Evolutionary conservation across 2,797 vertebrate species (phyloP).

Genomic region (Ibycter americanus): DNA sequence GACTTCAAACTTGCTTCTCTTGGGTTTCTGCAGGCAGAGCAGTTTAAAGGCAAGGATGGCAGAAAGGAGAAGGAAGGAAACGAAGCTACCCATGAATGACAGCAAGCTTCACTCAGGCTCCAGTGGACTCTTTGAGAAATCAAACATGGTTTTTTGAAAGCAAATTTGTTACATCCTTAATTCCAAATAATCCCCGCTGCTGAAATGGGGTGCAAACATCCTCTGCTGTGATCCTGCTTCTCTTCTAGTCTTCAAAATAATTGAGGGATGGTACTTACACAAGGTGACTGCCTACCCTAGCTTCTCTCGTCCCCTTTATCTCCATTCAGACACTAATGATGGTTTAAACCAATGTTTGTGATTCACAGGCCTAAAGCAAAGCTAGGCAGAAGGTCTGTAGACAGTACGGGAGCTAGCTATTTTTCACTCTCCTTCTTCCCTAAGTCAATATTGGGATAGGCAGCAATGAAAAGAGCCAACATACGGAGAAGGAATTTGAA

Average conservation of each 20-base stretch:
- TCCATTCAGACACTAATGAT: slow-evolving; percentile 30
- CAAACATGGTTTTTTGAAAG: background rate
- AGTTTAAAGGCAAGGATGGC: background rate
- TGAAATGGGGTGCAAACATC: background rate
- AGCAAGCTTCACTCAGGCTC: background rate
- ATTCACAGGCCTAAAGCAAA: slow-evolving; percentile 34
- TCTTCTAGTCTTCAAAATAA: background rate
- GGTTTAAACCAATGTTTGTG: slow-evolving; percentile 32
- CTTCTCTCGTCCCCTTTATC: background rate
- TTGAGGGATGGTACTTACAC: background rate
- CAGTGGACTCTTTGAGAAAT: background rate
- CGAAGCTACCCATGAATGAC: background rate
- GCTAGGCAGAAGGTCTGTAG: slow-evolving; percentile 10
- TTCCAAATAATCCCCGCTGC: background rate
- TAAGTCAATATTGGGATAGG: slow-evolving; percentile 63
- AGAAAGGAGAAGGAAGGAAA: background rate
- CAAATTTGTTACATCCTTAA: background rate
- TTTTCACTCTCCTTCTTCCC: slow-evolving; percentile 31
- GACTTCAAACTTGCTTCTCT: background rate
- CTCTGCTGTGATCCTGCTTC: background rate
- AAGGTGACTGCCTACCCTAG: background rate
- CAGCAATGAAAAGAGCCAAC: slow-evolving; percentile 44
- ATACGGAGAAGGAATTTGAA: slow-evolving; percentile 58
- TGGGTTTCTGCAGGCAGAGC: background rate
- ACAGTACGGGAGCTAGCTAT: background rate